phyloP scores from a whole-genome alignment of 35 echinoderm and acorn worm genomes.

The Heliocidaris tuberculata region DNA sequence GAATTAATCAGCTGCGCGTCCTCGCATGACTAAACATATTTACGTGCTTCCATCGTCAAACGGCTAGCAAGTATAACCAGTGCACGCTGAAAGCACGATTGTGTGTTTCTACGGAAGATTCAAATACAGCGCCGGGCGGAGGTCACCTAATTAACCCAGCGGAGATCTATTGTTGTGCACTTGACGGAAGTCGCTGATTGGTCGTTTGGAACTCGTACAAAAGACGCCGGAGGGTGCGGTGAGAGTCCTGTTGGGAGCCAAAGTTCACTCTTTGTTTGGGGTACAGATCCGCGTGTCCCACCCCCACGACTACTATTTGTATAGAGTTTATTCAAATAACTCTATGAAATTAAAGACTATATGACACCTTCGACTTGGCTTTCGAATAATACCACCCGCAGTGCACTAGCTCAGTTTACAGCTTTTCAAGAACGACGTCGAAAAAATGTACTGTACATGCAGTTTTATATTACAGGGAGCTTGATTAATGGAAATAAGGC shows the following conservation, averaged over 20 bases:
- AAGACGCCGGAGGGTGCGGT: neutral
- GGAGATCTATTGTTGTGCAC: conserved; percentile 18
- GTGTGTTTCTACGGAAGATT: conserved; percentile 25
- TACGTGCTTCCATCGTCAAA: conserved; percentile 3
- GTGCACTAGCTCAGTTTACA: neutral
- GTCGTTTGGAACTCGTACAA: conserved; percentile 19
- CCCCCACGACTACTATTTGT: neutral
- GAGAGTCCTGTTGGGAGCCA: neutral
- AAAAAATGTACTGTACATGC: neutral
- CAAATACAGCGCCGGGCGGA: conserved; percentile 28
- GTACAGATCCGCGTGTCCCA: neutral
- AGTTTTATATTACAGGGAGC: neutral
- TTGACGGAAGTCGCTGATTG: conserved; percentile 34
- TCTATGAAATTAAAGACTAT: too few relatives aligned
- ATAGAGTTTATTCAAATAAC: neutral
- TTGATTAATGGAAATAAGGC: neutral
- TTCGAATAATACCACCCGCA: neutral
- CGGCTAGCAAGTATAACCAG: neutral
- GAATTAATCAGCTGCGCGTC: neutral
- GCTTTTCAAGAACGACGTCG: too few relatives aligned
- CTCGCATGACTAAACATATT: neutral
- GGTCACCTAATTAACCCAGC: conserved; percentile 33
- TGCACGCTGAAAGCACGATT: neutral
- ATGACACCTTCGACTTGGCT: neutral
- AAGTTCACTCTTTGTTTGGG: conserved; percentile 2